These are phyloP conservation scores for Heterodera filipjevi DNA, from an alignment of 2,888 invertebrate genomes.

Conservation along the genomic window DNA sequence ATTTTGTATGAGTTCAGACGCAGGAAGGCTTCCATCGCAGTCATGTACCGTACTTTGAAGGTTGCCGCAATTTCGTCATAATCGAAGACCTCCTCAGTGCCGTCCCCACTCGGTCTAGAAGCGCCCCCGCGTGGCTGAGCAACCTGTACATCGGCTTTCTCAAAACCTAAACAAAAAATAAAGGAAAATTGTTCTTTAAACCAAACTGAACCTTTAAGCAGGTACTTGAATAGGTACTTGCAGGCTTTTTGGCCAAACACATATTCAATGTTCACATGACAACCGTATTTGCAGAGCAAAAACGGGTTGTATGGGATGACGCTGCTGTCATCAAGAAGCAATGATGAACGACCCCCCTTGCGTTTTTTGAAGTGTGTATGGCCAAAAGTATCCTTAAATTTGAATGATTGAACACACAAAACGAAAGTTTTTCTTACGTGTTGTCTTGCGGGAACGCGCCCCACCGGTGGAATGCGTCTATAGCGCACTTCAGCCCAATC, in stretches of 20 bases:
- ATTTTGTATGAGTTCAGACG: constrained; percentile 12
- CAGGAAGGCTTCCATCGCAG: constrained; percentile 3
- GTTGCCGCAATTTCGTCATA: constrained; percentile 19
- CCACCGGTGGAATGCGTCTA: neutral
- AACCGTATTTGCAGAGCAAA: constrained; percentile 42
- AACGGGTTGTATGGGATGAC: constrained; percentile 65
- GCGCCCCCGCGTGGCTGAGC: constrained; percentile 7
- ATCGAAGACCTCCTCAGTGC: neutral
- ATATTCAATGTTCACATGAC: constrained; percentile 55
- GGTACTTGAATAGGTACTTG: constrained; percentile 50
- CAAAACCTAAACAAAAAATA: constrained; percentile 10
- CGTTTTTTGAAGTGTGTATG: neutral
- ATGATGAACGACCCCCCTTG: neutral
- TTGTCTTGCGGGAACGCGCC: neutral
- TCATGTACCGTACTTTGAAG: constrained; percentile 14
- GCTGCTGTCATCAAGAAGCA: constrained; percentile 59
- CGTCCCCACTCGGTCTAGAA: neutral
- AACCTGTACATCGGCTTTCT: constrained; percentile 2
- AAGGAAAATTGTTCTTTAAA: neutral
- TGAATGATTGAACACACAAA: neutral
- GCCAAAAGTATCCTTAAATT: neutral
- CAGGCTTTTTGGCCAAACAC: neutral
- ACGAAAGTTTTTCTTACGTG: neutral
- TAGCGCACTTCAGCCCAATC: constrained; percentile 12
- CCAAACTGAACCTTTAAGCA: constrained; percentile 46